These are phyloP conservation scores for Anastrepha obliqua DNA, from an alignment of 1,140 invertebrate species.

Conservation along the genomic window DNA sequence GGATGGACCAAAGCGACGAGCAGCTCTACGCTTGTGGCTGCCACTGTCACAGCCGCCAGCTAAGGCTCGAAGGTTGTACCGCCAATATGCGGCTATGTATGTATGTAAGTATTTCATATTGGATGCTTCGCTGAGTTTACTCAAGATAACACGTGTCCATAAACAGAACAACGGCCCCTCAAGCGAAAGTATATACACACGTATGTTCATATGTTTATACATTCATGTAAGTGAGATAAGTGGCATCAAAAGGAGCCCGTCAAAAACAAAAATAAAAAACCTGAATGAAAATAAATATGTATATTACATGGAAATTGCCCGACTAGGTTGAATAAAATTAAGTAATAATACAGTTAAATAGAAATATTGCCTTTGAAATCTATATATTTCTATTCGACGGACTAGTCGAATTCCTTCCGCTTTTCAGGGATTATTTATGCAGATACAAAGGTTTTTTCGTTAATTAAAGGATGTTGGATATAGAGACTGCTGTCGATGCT, in stretches of 20 bases:
- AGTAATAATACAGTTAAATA: neutral
- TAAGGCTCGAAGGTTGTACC: neutral
- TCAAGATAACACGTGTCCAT: conserved; percentile 53
- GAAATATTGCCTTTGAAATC: no score
- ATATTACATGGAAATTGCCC: neutral
- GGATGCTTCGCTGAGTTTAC: conserved; percentile 25
- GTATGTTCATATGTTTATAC: neutral
- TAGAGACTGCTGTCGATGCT: no score
- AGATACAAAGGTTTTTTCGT: no score
- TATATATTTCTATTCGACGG: no score
- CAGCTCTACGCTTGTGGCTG: neutral
- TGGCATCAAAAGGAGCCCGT: conserved; percentile 19
- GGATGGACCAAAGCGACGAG: neutral
- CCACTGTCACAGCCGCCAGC: neutral
- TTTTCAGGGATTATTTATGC: no score
- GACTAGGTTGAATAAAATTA: neutral
- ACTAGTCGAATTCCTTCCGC: no score
- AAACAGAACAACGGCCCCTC: neutral
- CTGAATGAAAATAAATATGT: neutral
- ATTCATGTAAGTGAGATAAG: conserved; percentile 32
- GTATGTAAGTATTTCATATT: neutral
- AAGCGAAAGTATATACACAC: neutral
- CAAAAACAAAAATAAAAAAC: neutral
- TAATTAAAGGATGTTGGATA: no score
- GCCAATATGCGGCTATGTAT: neutral